Evolutionary conservation across 2,113 vertebrate genomes (phyloP).

Genomic region (Scophthalmus maximus): DNA sequence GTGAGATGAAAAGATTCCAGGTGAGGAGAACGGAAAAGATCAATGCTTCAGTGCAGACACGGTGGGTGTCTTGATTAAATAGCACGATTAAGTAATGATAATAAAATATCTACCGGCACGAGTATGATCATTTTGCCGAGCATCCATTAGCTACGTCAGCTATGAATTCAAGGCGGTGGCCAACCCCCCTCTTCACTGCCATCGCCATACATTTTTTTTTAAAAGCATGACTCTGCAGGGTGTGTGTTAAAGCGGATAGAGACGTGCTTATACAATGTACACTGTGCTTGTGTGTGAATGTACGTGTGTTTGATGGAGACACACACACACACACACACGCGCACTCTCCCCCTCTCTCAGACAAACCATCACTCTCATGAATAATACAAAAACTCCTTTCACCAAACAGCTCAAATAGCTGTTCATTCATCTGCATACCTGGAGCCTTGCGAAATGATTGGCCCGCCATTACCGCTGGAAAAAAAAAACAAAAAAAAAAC

Average conservation of each 20-base stretch:
- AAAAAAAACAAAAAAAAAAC: constrained; percentile 31
- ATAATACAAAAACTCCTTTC: constrained; percentile 82
- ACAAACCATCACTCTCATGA: constrained; percentile 78
- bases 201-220: not conserved
- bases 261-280: constrained; percentile 18
- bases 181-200: not conserved
- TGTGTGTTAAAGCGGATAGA: not conserved
- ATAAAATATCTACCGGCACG: not conserved
- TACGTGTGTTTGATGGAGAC: constrained; percentile 40
- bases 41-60: no score
- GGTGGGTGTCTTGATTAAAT: not conserved
- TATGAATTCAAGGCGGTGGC: constrained; percentile 7
- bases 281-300: constrained; percentile 47
- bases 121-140: not conserved
- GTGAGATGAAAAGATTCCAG: constrained; percentile 43
- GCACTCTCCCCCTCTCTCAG: constrained; percentile 53
- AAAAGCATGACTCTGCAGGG: not conserved
- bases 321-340: constrained; percentile 25
- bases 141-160: not conserved
- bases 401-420: constrained; percentile 81
- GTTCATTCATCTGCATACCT: constrained; percentile 86
- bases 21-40: not conserved
- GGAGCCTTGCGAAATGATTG: constrained; percentile 82
- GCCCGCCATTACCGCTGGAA: constrained; percentile 68
- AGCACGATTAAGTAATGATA: not conserved